Conservation (phyloP, 1,140 invertebrate genomes). For the Oryctes rhinoceros region DNA sequence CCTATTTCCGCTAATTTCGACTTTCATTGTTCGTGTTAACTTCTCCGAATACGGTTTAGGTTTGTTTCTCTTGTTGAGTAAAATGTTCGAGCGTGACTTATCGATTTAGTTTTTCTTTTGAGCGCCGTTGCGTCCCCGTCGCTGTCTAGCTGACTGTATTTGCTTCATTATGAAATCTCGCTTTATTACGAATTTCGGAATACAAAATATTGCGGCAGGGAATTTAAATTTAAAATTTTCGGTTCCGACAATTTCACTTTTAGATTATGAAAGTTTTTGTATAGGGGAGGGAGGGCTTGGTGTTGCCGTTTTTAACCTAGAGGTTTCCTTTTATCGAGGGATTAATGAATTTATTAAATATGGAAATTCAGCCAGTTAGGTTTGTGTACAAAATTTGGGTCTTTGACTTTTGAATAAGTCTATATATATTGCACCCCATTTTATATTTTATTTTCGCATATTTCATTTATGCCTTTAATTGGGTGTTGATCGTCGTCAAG, state of each 20-base stretch:
- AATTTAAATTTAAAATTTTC: constrained; percentile 14
- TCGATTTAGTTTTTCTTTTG: constrained; percentile 21
- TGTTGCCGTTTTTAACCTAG: background rate
- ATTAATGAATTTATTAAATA: background rate
- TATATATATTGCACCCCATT: too few species aligned
- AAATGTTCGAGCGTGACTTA: constrained; percentile 20
- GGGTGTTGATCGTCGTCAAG: too few species aligned
- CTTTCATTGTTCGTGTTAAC: constrained; percentile 26
- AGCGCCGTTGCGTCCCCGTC: background rate
- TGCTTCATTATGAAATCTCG: background rate
- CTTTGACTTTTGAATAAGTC: too few species aligned
- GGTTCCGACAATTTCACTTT: constrained; percentile 14
- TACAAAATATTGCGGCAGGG: background rate
- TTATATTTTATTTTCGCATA: too few species aligned
- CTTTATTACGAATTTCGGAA: constrained; percentile 9
- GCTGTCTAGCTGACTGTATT: background rate
- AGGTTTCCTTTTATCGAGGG: background rate
- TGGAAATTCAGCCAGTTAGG: background rate
- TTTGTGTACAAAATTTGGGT: background rate
- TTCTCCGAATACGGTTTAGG: constrained; percentile 19
- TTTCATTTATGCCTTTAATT: too few species aligned
- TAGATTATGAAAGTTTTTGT: constrained; percentile 1
- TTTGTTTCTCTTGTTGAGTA: constrained; percentile 27
- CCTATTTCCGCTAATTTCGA: constrained; percentile 29
- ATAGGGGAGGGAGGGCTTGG: background rate